These are phyloP conservation scores for Tetranychus truncatus DNA, from an alignment of 2,888 invertebrate genomes.

Conservation along the genomic window DNA sequence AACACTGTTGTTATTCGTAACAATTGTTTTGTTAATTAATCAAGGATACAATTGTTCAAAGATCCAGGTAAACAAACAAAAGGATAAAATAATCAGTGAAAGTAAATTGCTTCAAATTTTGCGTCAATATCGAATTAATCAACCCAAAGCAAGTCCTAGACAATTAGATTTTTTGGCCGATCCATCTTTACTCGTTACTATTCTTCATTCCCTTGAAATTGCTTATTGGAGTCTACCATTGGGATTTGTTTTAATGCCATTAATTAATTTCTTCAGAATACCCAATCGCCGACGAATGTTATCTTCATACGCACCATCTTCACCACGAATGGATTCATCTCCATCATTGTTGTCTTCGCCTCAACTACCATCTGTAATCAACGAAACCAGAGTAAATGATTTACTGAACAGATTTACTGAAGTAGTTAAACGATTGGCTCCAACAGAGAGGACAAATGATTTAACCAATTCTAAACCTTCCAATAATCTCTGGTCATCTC, in stretches of 20 bases:
- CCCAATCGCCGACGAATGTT: conserved; percentile 19
- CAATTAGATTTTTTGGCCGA: conserved; percentile 20
- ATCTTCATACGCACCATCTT: neutral
- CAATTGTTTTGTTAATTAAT: neutral
- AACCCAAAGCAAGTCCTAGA: conserved; percentile 5
- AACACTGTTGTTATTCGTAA: neutral
- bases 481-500: neutral
- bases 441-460: neutral
- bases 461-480: neutral
- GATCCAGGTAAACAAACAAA: neutral
- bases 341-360: neutral
- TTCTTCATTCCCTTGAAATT: conserved; percentile 19
- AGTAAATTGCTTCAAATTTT: neutral
- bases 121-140: neutral
- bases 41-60: neutral
- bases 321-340: neutral
- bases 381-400: neutral
- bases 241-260: conserved; percentile 21
- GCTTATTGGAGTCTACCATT: conserved; percentile 21
- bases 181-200: conserved; percentile 20
- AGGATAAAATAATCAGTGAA: neutral
- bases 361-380: neutral
- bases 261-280: conserved; percentile 22
- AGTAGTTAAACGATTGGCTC: neutral
- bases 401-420: neutral